Evolutionary conservation across 1,140 invertebrate genomes (phyloP), one percentile per base, ranked within the genome.

Genomic region (Telenomus remus): DNA sequence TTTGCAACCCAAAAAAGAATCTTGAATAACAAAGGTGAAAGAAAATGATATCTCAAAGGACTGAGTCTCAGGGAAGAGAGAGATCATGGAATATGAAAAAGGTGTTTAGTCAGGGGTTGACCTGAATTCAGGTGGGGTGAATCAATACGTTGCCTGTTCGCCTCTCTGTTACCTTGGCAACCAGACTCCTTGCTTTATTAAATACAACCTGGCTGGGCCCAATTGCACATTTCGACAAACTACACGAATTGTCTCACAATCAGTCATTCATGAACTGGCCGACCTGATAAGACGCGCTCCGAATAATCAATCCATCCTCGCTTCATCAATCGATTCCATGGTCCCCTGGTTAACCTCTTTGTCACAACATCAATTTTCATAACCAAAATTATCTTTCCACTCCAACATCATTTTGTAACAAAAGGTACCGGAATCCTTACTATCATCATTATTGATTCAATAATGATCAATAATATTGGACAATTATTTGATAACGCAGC

Each of bases 101-200:
- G 80, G 79, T 84, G 82, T 87, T 87, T 81, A 86, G 86, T 87
- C 85, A 87, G 86, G 85, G 81, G 85, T 80, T 88, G 86, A 87
- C 86, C 86, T 88, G 86, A 88, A 88, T 88, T 88, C 86, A 88
- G 86, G 86, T 87, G 85, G 85, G 82, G 84, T 80, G 83, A 87
- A 88, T 88, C 86, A 87, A 88, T 88, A 88, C 85, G 70, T 82
- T 83, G 86, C 82, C 85, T 85, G 85, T 85, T 86, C 86, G 84
- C 82, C 86, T 86, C 84, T 69, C 79, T 77, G 86, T 87, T 86
- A 76, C 86, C 85, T 74, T 87, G 79, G 83, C 83, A 83, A 88
- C 86, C 82, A 82, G 83, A 85, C 82, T 88, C 84, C 84, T 85
- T 86, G 53, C 79, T 85, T 87, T 86, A 87, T 87, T 87, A 87